Evolutionary conservation across 2,797 vertebrate genomes (phyloP).

Genomic region (Uromys caudimaculatus): DNA sequence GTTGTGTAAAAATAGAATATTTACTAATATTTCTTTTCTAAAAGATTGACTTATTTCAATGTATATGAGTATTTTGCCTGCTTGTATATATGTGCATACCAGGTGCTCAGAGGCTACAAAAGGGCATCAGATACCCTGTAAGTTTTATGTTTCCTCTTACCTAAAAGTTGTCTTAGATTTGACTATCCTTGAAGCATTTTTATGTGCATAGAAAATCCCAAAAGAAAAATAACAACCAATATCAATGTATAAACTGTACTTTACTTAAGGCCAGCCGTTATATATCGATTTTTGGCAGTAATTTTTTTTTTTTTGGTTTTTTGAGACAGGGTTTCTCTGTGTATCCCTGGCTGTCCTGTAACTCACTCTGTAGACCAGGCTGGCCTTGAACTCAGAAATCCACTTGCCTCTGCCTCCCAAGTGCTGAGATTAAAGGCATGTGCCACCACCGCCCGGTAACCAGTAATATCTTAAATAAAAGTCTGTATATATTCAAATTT

Average conservation of each 20-base stretch:
- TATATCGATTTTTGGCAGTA: neutral
- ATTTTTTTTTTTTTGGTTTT: too few relatives aligned
- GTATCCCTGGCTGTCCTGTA: too few relatives aligned
- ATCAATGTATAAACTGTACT: neutral
- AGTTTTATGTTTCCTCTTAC: neutral
- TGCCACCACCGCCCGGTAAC: too few relatives aligned
- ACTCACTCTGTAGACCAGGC: too few relatives aligned
- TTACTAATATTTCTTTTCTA: slow-evolving; percentile 25
- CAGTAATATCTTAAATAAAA: slow-evolving; percentile 42
- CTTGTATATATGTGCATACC: neutral
- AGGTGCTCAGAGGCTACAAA: neutral
- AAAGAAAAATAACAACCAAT: slow-evolving; percentile 6
- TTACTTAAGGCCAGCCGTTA: neutral
- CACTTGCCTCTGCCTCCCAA: too few relatives aligned
- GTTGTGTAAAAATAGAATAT: neutral
- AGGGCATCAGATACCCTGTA: neutral
- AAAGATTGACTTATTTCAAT: slow-evolving; percentile 31
- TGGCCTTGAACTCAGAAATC: too few relatives aligned
- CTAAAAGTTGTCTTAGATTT: slow-evolving; percentile 22
- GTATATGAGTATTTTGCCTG: neutral
- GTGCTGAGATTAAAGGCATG: too few relatives aligned
- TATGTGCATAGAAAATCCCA: neutral
- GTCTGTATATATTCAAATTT: neutral
- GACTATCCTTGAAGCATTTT: slow-evolving; percentile 3
- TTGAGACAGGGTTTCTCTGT: too few relatives aligned